phyloP scores from a whole-genome alignment of 2,113 vertebrate genomes.

The Cacatua alba region DNA sequence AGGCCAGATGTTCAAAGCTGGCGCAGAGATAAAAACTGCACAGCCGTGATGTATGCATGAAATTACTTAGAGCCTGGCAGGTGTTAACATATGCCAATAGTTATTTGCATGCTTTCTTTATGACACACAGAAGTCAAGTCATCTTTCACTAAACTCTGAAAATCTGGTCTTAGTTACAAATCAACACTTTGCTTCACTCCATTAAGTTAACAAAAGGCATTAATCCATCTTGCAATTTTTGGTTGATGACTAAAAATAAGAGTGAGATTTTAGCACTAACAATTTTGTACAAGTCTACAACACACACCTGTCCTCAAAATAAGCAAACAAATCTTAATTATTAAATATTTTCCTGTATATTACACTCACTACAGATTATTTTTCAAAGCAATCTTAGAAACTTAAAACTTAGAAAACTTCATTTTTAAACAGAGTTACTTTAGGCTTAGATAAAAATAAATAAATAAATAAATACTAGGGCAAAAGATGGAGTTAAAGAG shows the following conservation, averaged over 20 bases:
- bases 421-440: not conserved
- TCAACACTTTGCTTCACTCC: not conserved
- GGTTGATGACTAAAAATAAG: not conserved
- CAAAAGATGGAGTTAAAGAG: slow-evolving; percentile 45
- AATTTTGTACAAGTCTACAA: not conserved
- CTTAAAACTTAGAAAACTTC: not conserved
- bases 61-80: not conserved
- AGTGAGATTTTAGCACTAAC: not conserved
- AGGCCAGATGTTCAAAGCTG: slow-evolving; percentile 44
- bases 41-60: not conserved
- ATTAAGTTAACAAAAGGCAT: not conserved
- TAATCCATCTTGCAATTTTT: not conserved
- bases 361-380: not conserved
- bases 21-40: not conserved
- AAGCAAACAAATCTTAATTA: not conserved
- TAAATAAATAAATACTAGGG: not conserved
- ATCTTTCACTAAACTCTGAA: not conserved
- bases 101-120: not conserved
- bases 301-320: not conserved
- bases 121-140: not conserved
- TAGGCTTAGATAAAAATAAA: not conserved
- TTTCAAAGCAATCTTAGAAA: not conserved
- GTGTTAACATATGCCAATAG: not conserved
- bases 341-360: not conserved
- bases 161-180: slow-evolving; percentile 12